These are phyloP conservation scores for Pipistrellus nathusii DNA, from an alignment of 2,797 vertebrate genomes.

Conservation along the genomic window DNA sequence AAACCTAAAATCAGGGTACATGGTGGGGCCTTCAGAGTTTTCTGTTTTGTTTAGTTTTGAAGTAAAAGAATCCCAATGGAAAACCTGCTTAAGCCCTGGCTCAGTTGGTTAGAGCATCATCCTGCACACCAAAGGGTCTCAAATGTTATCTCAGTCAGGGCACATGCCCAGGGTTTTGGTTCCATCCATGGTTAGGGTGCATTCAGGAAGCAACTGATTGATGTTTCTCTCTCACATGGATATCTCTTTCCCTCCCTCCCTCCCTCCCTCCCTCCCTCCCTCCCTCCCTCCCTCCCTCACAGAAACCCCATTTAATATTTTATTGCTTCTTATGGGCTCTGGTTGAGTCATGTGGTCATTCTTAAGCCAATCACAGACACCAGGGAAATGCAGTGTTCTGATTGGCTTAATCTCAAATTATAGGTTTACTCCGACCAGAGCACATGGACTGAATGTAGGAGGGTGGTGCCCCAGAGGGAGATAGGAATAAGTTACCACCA, in stretches of 20 bases:
- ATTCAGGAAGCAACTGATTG: neutral
- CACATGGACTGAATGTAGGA: too few relatives aligned
- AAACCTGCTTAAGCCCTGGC: neutral
- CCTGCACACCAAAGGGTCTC: neutral
- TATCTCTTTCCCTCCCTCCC: neutral
- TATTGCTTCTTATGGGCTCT: neutral
- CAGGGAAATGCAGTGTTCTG: neutral
- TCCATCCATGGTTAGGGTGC: neutral
- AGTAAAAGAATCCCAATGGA: constrained; percentile 2
- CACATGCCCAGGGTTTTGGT: neutral
- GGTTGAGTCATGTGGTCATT: neutral
- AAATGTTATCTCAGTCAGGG: neutral
- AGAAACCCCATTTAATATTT: neutral
- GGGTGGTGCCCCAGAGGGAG: neutral
- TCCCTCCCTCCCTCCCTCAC: neutral
- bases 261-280: neutral
- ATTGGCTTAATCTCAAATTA: neutral
- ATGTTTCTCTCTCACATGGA: neutral
- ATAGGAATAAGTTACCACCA: neutral
- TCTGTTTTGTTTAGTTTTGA: constrained; percentile 30
- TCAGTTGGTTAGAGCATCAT: neutral
- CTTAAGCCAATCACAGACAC: neutral
- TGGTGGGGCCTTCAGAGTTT: neutral
- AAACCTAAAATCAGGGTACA: neutral
- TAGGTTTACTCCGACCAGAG: neutral